phyloP scores from a whole-genome alignment of 2,888 invertebrate genomes.

The Criorhina ranunculi region DNA sequence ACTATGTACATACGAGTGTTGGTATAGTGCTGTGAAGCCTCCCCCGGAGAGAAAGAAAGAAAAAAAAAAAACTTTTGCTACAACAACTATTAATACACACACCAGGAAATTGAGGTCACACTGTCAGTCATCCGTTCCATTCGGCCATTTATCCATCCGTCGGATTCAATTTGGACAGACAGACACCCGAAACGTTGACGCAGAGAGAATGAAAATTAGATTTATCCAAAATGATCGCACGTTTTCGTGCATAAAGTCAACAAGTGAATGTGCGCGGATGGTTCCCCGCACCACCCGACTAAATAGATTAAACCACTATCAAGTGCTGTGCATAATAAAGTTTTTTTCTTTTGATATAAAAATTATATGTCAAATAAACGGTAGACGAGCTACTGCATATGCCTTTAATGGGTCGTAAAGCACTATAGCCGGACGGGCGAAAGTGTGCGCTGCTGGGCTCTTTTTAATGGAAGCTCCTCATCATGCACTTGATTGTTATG shows the following conservation, averaged over 20 bases:
- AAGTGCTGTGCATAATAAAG: conserved; percentile 26
- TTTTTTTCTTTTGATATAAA: conserved; percentile 50
- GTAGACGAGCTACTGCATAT: conserved; percentile 28
- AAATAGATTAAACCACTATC: conserved; percentile 5
- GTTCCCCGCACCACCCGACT: not conserved
- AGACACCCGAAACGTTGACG: not conserved
- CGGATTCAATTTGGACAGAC: conserved; percentile 15
- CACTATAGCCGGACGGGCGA: conserved; percentile 25
- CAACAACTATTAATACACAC: conserved; percentile 21
- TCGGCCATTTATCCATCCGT: conserved; percentile 9
- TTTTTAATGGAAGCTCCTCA: conserved; percentile 41
- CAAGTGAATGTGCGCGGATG: conserved; percentile 10
- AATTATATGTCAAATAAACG: conserved; percentile 67
- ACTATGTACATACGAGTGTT: too few species aligned
- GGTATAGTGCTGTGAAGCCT: not conserved
- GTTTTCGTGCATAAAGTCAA: conserved; percentile 22
- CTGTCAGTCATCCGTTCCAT: conserved; percentile 19
- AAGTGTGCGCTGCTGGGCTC: conserved; percentile 23
- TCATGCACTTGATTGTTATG: conserved; percentile 36
- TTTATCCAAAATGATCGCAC: conserved; percentile 21
- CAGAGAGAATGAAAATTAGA: conserved; percentile 29
- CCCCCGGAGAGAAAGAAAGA: too few species aligned
- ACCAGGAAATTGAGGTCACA: conserved; percentile 57
- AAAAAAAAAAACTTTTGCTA: conserved; percentile 10
- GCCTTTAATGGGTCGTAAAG: conserved; percentile 55